phyloP scores from a whole-genome alignment of 2,888 invertebrate species.

The Cyrtodaria siliqua region DNA sequence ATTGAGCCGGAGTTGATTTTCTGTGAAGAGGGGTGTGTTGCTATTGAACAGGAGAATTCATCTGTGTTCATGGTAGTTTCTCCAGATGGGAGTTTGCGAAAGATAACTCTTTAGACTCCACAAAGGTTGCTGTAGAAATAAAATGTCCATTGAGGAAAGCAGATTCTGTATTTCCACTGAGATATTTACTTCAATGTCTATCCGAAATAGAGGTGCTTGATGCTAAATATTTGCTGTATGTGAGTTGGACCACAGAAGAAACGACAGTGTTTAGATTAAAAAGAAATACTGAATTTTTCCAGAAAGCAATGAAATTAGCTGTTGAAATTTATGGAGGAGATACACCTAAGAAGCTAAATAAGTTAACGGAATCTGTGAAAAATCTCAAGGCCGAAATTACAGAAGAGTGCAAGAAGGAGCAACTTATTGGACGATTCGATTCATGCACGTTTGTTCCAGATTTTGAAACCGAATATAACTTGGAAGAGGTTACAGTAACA shows the following conservation, averaged over 20 bases:
- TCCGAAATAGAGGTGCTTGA: conserved; percentile 28
- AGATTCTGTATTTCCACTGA: conserved; percentile 13
- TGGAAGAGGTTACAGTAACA: too few relatives aligned
- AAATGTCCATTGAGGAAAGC: conserved; percentile 13
- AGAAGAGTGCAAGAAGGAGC: conserved; percentile 1
- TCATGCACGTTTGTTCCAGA: too few relatives aligned
- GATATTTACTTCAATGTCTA: conserved; percentile 40
- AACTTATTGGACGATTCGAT: conserved; percentile 15
- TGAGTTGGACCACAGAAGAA: conserved; percentile 23
- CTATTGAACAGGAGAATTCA: not conserved
- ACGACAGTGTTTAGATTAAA: not conserved
- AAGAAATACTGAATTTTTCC: not conserved
- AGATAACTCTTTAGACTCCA: not conserved
- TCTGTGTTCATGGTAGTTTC: conserved; percentile 46
- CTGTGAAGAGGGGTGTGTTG: conserved; percentile 48
- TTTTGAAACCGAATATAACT: too few relatives aligned
- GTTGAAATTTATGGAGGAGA: conserved; percentile 12
- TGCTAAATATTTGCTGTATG: too few relatives aligned
- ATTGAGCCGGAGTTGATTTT: conserved; percentile 24
- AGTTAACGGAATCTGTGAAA: not conserved
- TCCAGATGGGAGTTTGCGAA: conserved; percentile 50
- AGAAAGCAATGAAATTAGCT: conserved; percentile 1
- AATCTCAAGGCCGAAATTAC: conserved; percentile 5
- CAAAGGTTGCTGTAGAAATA: conserved; percentile 38
- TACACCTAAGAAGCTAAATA: conserved; percentile 27